Base-by-base conservation (phyloP, 2,113 vertebrate genomes). In the Lates calcarifer region DNA sequence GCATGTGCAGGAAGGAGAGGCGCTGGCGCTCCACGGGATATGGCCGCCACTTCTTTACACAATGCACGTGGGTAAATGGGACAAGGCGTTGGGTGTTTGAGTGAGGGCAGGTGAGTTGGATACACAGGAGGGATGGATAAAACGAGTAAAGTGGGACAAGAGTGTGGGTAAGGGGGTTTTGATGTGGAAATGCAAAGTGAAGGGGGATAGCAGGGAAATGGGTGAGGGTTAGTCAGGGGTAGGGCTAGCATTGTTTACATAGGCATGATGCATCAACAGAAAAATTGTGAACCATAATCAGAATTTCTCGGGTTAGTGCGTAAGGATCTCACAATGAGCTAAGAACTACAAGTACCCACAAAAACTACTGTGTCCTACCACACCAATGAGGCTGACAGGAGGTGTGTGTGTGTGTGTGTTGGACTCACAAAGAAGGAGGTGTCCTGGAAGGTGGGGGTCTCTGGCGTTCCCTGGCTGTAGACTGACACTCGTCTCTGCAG, bases 391-490 rank as follows among this genome's bases (percentile, higher is more conserved):
- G n/a, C n/a, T 14, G 12, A 43, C n/a, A 58, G 47, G 4, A 63
- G 3, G 28, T 8, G 51, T 33, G 14, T 55, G 8, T 43, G 22
- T 39, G 11, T 51, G 49, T 33, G 10, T 43, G 31, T 31, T 29
- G 67, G 29, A 96, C 98, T 98, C 95, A 99, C 98, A 78, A 99
- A 99, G 93, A 99, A 99, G 22, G 97, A 92, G 69, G 96, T 95
- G 69, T 98, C 97, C 93, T 97, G 98, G 94, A 98, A 98, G 85
- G 95, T 96, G 82, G 98, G 98, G 0, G 98, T 98, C 89, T 99
- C 98, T 0, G 98, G 98, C 8, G 98, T 98, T 77, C 97, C 97
- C 94, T 99, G 98, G 94, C 98, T 99, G 91, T 99, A 99, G 87
- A 99, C 91, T 5, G 98, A 99, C 93, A 98, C 96, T 83, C 98